These are phyloP conservation scores for rabbit (Oryctolagus cuniculus) DNA, from an alignment of 2,113 vertebrate genomes.

Conservation along the genomic window DNA sequence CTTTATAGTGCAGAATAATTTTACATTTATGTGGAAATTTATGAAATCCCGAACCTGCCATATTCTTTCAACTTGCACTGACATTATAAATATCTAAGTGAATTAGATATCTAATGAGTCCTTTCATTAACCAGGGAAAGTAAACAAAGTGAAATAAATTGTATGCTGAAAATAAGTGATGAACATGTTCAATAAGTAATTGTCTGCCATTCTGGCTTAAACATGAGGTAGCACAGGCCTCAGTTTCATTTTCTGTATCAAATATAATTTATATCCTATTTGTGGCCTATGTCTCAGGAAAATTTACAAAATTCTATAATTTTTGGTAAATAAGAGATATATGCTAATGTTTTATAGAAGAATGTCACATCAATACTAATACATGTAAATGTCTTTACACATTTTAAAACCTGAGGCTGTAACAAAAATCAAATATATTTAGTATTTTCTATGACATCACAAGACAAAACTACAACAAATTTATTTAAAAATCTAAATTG, in stretches of 20 bases:
- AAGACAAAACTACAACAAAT: background rate
- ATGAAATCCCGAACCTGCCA: background rate
- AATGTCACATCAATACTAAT: background rate
- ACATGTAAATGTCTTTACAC: background rate
- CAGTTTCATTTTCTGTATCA: background rate
- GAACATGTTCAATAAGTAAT: background rate
- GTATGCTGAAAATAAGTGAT: background rate
- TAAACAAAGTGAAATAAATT: background rate
- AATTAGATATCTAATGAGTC: background rate
- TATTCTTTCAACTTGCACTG: background rate
- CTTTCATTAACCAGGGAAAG: conserved; percentile 4
- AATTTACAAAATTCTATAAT: background rate
- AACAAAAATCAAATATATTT: background rate
- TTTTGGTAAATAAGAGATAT: background rate
- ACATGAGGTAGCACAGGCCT: background rate
- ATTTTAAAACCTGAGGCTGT: background rate
- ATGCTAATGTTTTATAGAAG: background rate
- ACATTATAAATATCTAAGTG: background rate
- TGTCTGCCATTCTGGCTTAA: background rate
- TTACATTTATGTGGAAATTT: background rate
- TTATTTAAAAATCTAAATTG: background rate
- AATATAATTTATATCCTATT: background rate
- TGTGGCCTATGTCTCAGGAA: background rate
- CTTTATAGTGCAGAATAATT: background rate
- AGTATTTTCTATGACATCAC: background rate